Base-by-base conservation (phyloP, 2,888 invertebrate genomes). In the Hemithea aestivaria region DNA sequence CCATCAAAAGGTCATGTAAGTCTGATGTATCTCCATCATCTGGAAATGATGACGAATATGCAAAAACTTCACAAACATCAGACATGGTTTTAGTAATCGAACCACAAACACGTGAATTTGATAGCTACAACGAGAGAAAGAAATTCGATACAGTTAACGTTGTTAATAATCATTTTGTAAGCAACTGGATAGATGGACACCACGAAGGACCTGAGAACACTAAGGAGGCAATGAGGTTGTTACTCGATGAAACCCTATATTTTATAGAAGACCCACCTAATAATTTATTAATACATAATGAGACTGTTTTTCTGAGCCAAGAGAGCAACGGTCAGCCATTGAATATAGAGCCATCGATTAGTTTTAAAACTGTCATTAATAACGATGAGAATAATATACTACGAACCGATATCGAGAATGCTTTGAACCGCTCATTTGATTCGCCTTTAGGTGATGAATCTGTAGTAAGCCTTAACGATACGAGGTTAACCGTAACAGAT, bases 161-260 rank as follows among this genome's bases (percentile, higher is more conserved):
- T 28, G 35, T 46, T 16, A 56, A 61, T 20, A 53, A 47, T 22
- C 45, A 36, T 45, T 16, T 56, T n/a, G 16, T 56, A 23, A 45
- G 53, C 10, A 56, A 66, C 33, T 54, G 57, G 50, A 45, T 57
- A 21, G 51, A 53, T 7, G 48, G 42, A 32, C 40, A 53, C 6
- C 45, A 46, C 39, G 45, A 35, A 35, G 30, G 9, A 27, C 24
- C 40, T 10, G 37, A 31, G 32, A 47, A 50, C 35, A 46, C 59
- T 36, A 34, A 46, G 20, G 32, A 42, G 34, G 53, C 45, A 22
- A 65, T 78, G 53, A 66, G 55, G 35, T 51, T 58, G 30, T 43
- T 79, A 40, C 49, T 78, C 8, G 77, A 76, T 50, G 71, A 77
- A 32, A 56, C 62, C n/a, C 41, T 79, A 27, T 56, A 69, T 41